Evolutionary conservation across 2,797 vertebrate genomes (phyloP).

Genomic region (Etheostoma nigrum): DNA sequence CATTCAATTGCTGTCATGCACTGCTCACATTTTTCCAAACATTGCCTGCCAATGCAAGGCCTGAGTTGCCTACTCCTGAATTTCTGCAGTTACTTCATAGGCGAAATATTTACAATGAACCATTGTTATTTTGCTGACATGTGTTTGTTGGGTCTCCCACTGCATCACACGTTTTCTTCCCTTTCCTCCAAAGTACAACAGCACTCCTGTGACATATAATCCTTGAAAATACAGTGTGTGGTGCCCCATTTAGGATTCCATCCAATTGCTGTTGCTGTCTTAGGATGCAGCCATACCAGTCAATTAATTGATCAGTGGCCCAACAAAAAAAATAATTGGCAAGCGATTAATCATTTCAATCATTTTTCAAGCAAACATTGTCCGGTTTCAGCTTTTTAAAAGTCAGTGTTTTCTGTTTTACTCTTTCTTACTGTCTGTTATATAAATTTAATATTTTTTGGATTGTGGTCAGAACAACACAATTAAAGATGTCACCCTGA

Average conservation of each 20-base stretch:
- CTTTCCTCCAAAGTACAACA: conserved; percentile 3
- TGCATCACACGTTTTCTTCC: conserved; percentile 37
- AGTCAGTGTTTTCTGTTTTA: neutral
- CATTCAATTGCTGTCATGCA: conserved; percentile 14
- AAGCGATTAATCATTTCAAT: neutral
- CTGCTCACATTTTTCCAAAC: conserved; percentile 8
- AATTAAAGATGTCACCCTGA: conserved; percentile 22
- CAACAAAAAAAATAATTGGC: neutral
- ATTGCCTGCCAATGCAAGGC: conserved; percentile 20
- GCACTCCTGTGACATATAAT: neutral
- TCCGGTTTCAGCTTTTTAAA: neutral
- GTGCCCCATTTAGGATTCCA: neutral
- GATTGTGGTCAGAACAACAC: neutral
- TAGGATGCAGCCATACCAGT: conserved; percentile 3
- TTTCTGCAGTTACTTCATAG: conserved; percentile 60
- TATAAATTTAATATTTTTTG: neutral
- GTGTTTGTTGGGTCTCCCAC: conserved; percentile 58
- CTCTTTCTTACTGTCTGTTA: neutral
- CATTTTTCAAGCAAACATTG: neutral
- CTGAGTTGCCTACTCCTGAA: conserved; percentile 59
- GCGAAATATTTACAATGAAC: conserved; percentile 68
- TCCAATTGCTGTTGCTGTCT: neutral
- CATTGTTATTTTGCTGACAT: conserved; percentile 71
- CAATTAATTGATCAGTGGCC: neutral
- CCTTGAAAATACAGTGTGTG: neutral